Evolutionary conservation across 2,797 vertebrate species (phyloP).

Genomic region (Cyprinodon diabolis): DNA sequence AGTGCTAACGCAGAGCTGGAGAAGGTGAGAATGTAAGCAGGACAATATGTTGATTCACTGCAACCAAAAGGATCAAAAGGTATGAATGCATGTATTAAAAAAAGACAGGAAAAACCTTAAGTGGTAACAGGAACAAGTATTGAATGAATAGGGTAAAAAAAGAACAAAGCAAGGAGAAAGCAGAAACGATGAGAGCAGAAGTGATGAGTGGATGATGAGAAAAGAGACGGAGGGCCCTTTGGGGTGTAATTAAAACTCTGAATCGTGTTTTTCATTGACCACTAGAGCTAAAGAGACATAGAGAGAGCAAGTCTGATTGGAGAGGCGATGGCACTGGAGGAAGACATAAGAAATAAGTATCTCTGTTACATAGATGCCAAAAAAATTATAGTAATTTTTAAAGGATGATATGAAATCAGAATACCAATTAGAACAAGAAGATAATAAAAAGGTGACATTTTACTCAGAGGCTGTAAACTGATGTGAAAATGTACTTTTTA

Average conservation of each 20-base stretch:
- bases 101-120: slow-evolving; percentile 11
- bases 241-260: slow-evolving; percentile 70
- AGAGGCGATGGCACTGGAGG: slow-evolving; percentile 17
- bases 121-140: slow-evolving; percentile 4
- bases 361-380: not conserved
- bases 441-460: not conserved
- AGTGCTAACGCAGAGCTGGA: slow-evolving; percentile 2
- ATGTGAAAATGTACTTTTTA: not conserved
- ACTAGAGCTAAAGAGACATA: slow-evolving; percentile 30
- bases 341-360: slow-evolving; percentile 11
- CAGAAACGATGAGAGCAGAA: slow-evolving; percentile 22
- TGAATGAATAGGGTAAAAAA: slow-evolving; percentile 10
- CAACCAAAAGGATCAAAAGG: not conserved
- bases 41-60: slow-evolving; percentile 5
- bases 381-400: too few relatives aligned
- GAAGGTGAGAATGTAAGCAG: not conserved
- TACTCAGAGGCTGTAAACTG: not conserved
- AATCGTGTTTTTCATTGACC: slow-evolving; percentile 57
- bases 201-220: slow-evolving; percentile 12
- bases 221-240: slow-evolving; percentile 46
- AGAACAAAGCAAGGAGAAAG: slow-evolving; percentile 46
- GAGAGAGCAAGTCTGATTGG: slow-evolving; percentile 30
- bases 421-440: not conserved
- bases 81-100: slow-evolving; percentile 13
- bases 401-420: not conserved